phyloP scores from a whole-genome alignment of 1,140 invertebrate genomes.

The Lasioglossum baleicum region DNA sequence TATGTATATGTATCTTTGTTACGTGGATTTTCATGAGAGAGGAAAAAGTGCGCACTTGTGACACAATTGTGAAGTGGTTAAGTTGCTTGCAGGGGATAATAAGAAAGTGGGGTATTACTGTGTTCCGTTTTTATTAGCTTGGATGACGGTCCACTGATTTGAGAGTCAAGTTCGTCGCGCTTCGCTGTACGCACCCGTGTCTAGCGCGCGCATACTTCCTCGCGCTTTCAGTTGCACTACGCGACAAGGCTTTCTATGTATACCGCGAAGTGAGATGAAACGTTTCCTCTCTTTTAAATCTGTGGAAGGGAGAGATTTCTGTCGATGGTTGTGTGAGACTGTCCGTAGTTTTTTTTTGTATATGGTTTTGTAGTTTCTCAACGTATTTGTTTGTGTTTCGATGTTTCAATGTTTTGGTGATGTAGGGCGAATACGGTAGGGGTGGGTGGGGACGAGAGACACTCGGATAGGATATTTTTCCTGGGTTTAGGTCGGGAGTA shows the following conservation, averaged over 20 bases:
- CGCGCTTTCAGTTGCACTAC: slow-evolving; percentile 55
- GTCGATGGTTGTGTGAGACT: slow-evolving; percentile 17
- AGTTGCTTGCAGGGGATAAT: slow-evolving; percentile 31
- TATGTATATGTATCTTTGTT: too few species aligned
- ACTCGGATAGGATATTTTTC: too few species aligned
- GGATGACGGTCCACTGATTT: slow-evolving; percentile 62
- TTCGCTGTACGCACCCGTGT: slow-evolving; percentile 58
- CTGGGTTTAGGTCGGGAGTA: too few species aligned
- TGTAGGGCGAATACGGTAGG: too few species aligned
- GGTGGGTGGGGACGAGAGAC: too few species aligned
- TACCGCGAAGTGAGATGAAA: slow-evolving; percentile 12
- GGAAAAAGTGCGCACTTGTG: neutral
- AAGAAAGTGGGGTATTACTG: slow-evolving; percentile 51
- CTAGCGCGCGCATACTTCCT: slow-evolving; percentile 56
- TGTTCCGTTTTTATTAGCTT: slow-evolving; percentile 62
- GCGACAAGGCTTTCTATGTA: slow-evolving; percentile 27
- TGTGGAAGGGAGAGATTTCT: neutral
- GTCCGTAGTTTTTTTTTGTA: neutral
- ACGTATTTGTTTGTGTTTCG: too few species aligned
- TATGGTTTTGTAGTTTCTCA: too few species aligned
- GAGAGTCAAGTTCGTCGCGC: slow-evolving; percentile 65
- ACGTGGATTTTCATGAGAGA: neutral
- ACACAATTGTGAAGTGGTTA: slow-evolving; percentile 16
- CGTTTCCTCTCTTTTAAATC: neutral
- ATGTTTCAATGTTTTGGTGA: too few species aligned